These are phyloP conservation scores for Phorcus lineatus DNA, from an alignment of 2,888 invertebrate genomes.

Conservation along the genomic window DNA sequence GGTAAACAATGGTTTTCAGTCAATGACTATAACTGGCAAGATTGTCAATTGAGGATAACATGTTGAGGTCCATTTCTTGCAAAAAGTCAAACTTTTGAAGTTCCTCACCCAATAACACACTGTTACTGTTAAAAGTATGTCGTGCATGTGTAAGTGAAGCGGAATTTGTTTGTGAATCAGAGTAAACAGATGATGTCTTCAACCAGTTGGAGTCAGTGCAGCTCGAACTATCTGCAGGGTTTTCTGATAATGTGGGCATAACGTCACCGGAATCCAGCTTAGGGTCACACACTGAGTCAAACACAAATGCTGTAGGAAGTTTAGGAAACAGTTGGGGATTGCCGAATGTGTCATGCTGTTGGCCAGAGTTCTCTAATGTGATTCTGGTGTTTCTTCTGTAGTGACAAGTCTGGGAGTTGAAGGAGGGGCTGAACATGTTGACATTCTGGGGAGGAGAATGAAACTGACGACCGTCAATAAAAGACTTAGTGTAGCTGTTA, in stretches of 20 bases:
- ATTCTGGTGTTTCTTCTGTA: neutral
- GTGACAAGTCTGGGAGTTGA: neutral
- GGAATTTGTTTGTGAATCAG: no score
- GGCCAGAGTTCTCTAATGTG: neutral
- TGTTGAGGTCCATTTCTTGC: no score
- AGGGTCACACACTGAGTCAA: neutral
- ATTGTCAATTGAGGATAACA: no score
- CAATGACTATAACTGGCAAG: no score
- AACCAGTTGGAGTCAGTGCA: no score
- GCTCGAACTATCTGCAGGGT: neutral
- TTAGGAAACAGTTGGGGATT: neutral
- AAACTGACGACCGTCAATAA: neutral
- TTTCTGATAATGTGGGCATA: neutral
- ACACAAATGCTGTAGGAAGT: neutral
- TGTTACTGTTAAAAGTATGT: no score
- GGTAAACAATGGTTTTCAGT: no score
- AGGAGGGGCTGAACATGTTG: constrained; percentile 9
- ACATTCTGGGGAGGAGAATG: neutral
- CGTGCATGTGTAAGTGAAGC: no score
- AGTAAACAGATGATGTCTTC: no score
- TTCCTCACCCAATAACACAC: no score
- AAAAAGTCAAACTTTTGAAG: no score
- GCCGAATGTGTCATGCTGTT: neutral
- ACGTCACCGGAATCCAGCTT: neutral
- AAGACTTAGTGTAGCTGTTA: neutral